Conservation (phyloP, 2,888 invertebrate genomes). For the Diarsia mendica region DNA sequence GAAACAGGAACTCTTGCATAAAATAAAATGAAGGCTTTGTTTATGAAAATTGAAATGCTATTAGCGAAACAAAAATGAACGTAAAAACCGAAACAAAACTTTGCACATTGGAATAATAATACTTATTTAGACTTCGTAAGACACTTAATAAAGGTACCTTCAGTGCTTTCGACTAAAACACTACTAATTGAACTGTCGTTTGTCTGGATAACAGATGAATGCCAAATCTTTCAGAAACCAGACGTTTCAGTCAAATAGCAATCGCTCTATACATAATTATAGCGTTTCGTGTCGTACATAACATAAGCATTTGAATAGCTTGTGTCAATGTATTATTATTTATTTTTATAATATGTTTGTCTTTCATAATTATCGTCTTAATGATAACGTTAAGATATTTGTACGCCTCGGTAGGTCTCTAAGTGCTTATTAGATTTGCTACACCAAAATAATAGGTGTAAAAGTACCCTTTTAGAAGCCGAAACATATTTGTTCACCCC, state of each 20-base stretch:
- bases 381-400: background rate
- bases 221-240: background rate
- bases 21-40: slow-evolving; percentile 2
- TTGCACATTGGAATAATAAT: background rate
- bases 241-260: background rate
- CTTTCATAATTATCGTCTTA: background rate
- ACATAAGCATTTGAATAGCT: background rate
- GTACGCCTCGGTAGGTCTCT: background rate
- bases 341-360: background rate
- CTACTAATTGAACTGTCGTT: background rate
- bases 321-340: background rate
- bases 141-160: background rate
- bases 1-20: slow-evolving; percentile 15
- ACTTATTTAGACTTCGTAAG: background rate
- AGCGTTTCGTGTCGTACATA: background rate
- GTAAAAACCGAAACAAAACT: background rate
- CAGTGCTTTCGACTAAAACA: background rate
- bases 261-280: background rate
- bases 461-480: too few relatives aligned
- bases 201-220: background rate
- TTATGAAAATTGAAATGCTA: background rate
- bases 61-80: background rate
- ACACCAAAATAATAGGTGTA: background rate
- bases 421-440: background rate
- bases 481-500: too few relatives aligned